phyloP scores from a whole-genome alignment of 2,113 vertebrate genomes.

The Aptenodytes patagonicus region DNA sequence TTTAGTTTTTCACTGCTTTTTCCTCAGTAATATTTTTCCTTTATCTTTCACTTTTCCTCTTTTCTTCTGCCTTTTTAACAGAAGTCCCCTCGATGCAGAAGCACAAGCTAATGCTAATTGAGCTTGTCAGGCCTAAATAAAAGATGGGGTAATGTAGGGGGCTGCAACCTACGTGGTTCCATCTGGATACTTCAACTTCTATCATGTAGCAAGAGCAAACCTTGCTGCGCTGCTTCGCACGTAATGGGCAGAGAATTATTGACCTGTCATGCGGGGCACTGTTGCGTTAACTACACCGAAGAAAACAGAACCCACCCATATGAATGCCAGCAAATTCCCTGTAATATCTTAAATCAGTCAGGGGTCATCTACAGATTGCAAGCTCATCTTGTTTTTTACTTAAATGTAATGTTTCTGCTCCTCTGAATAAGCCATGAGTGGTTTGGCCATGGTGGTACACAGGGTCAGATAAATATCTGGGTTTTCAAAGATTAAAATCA shows the following conservation, averaged over 20 bases:
- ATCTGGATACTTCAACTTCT: conserved; percentile 43
- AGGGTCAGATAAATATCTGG: not conserved
- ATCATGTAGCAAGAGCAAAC: not conserved
- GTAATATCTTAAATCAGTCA: not conserved
- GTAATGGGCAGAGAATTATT: conserved; percentile 14
- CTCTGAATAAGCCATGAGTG: not conserved
- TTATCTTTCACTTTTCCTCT: not conserved
- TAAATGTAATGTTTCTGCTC: not conserved
- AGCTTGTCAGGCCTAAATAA: conserved; percentile 58
- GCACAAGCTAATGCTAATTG: conserved; percentile 51
- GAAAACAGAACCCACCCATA: not conserved
- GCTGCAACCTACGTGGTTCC: not conserved
- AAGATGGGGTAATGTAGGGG: conserved; percentile 22
- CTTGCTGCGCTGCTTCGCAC: not conserved
- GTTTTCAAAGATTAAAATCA: not conserved
- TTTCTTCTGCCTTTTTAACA: conserved; percentile 13
- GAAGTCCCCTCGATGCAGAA: not conserved
- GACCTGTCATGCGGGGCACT: conserved; percentile 23
- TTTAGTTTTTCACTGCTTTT: not conserved
- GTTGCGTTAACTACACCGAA: not conserved
- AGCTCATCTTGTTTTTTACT: not conserved
- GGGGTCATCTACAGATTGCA: not conserved
- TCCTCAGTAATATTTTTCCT: not conserved
- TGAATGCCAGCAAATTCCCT: not conserved
- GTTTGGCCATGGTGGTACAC: not conserved